Base-by-base conservation (phyloP, 2,797 vertebrate species). In the Pygocentrus nattereri region DNA sequence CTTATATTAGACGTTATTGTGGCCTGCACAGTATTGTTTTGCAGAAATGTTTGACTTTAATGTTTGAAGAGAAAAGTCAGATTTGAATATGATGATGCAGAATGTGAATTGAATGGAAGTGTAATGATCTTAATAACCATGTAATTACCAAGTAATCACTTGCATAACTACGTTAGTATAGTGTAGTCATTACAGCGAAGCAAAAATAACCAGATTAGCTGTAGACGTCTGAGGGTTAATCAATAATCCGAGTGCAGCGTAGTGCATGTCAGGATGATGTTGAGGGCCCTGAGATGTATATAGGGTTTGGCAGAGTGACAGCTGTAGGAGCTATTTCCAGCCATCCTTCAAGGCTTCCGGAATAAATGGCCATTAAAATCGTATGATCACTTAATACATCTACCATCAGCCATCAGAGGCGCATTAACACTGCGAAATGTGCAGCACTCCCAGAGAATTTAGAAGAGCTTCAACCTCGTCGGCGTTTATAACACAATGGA, bases 341-440 rank as follows among this genome's bases (percentile, higher is more conserved):
- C 82, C 86, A 69, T 65, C 79, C 81, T 92, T 83, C 87, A 88
- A 92, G 88, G 91, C 90, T 88, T 83, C 59, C 27, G 72, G 86
- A 89, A 93, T 92, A 92, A 93, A 91, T 91, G 90, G 86, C 89
- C 89, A 90, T 93, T 94, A 92, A 93, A 94, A 90, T 89, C 88
- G 89, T 89, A 93, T 91, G 90, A 94, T 94, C 92, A 91, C 90
- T 90, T 92, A 93, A 93, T 62, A 62, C 59, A 91, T 87, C 89
- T 91, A 89, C 91, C 92, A 62, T 62, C 91, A 93, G 88, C 82
- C 89, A 86, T 91, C 90, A 89, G 84, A 85, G 86, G 87, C 87
- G 85, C 89, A 92, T 93, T 93, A 93, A 90, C 84, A 81, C 85
- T 56, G 80, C 71, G 72, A 84, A 87, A 85, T 19, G 15, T 56